Evolutionary conservation across 1,140 invertebrate genomes (phyloP).

Genomic region (Drosophila jambulina): DNA sequence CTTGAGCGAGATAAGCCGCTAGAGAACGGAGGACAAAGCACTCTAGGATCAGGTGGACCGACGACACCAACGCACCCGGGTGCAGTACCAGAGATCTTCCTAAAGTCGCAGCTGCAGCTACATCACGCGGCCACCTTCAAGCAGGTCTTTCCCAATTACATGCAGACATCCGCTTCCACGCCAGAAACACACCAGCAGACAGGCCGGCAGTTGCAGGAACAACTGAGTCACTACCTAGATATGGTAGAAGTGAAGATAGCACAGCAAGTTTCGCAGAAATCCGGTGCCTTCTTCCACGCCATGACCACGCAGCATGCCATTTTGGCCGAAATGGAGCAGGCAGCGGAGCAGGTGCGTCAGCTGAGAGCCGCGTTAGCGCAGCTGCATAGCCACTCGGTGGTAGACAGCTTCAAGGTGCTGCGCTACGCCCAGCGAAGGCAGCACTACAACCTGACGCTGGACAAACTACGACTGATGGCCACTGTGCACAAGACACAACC

Average conservation of each 20-base stretch:
- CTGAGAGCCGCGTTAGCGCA: conserved; percentile 89
- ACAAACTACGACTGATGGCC: conserved; percentile 95
- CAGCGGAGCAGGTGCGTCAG: conserved; percentile 91
- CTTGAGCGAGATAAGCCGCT: conserved; percentile 26
- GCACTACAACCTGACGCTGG: conserved; percentile 88
- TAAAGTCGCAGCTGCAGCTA: conserved; percentile 92
- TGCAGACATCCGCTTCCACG: conserved; percentile 73
- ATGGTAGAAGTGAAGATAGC: conserved; percentile 98
- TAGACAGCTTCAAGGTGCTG: conserved; percentile 92
- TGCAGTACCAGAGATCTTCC: conserved; percentile 94
- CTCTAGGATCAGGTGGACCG: conserved; percentile 24
- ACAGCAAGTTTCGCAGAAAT: conserved; percentile 96
- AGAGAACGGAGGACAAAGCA: conserved; percentile 30
- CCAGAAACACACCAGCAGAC: conserved; percentile 77
- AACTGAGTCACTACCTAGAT: conserved; percentile 97
- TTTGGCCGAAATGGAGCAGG: conserved; percentile 94
- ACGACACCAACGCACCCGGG: conserved; percentile 86
- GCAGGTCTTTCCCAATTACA: conserved; percentile 91
- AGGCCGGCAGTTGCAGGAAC: conserved; percentile 87
- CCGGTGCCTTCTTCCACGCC: conserved; percentile 97
- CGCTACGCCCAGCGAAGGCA: conserved; percentile 88
- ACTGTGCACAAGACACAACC: conserved; percentile 99
- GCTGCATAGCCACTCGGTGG: conserved; percentile 92
- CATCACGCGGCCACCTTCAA: conserved; percentile 93
- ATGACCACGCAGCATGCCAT: conserved; percentile 98